Conservation (phyloP, 2,113 vertebrate species). For the Myotis brandtii region DNA sequence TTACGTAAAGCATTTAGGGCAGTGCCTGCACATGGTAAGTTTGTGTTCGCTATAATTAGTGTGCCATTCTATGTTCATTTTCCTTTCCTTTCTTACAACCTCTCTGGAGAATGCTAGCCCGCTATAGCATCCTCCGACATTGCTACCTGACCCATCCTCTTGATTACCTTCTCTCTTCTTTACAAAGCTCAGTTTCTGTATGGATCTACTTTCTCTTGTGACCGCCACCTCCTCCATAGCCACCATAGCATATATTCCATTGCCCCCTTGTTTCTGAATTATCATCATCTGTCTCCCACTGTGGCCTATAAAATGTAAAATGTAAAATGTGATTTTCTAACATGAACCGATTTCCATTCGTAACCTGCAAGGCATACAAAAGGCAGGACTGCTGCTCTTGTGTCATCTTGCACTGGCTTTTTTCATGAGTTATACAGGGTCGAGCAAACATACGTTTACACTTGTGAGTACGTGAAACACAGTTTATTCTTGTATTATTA, state of each 20-base stretch:
- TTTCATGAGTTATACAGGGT: background rate
- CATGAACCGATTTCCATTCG: background rate
- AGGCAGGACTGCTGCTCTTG: background rate
- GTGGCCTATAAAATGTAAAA: background rate
- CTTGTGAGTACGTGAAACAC: background rate
- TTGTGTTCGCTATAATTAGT: background rate
- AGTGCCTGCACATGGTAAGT: background rate
- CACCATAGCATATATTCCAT: background rate
- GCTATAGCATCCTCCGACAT: background rate
- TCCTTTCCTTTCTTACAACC: background rate
- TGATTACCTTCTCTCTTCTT: background rate
- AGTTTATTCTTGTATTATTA: background rate
- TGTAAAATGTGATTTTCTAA: background rate
- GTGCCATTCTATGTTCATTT: background rate
- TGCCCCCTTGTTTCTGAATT: background rate
- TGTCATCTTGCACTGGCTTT: rapidly evolving
- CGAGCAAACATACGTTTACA: background rate
- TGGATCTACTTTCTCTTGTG: background rate
- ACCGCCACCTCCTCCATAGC: background rate
- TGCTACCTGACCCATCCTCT: background rate
- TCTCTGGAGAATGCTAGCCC: background rate
- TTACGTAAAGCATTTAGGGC: background rate
- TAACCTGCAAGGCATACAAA: background rate
- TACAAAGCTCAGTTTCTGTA: background rate
- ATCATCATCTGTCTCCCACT: background rate